Base-by-base conservation (phyloP, 1,140 invertebrate genomes). In the Drosophila mayri region DNA sequence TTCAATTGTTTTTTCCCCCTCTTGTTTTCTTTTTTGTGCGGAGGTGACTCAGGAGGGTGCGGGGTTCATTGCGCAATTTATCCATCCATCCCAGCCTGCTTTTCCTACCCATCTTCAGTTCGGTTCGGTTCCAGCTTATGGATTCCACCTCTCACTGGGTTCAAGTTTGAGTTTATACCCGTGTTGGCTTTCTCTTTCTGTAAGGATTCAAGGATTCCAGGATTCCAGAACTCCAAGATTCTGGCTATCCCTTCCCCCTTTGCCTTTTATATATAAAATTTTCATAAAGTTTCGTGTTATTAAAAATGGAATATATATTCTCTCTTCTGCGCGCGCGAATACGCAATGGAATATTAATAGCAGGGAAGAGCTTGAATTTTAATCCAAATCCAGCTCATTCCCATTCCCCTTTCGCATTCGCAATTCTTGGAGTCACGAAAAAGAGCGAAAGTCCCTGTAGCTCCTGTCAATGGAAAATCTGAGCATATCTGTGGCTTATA, bases 271-370 rank as follows among this genome's bases (percentile, higher is more conserved):
- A 73, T 88, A 88, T 83, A 70, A 79, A 88, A 88, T 73, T 88
- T 87, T 83, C 66, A 87, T 83, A 72, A 88, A 83, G 84, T 80
- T 87, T 87, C 71, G 84, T 83, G 67, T 82, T 87, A 87, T 87
- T 88, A 83, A 88, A 88, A 87, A 88, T 88, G 66, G 76, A 88
- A 83, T 87, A 87, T 87, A 87, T 82, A 87, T 79, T 87, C 75
- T 64, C 78, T 68, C 76, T 57, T 76, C n/a, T 9, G 52, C 18
- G 52, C 52, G 75, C 70, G 82, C 82, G 82, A 81, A 81, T 78
- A 78, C 74, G 78, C 75, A 87, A 82, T 86, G 70, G 75, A 87
- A 82, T 86, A 87, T 86, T 86, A 87, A 86, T 86, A 82, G 79
- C 73, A 66, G 37, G 77, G 63, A 86, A 79, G 76, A 82, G 76